Conservation (phyloP, 2,888 invertebrate genomes). For the Disparrhopalites patrizii region DNA sequence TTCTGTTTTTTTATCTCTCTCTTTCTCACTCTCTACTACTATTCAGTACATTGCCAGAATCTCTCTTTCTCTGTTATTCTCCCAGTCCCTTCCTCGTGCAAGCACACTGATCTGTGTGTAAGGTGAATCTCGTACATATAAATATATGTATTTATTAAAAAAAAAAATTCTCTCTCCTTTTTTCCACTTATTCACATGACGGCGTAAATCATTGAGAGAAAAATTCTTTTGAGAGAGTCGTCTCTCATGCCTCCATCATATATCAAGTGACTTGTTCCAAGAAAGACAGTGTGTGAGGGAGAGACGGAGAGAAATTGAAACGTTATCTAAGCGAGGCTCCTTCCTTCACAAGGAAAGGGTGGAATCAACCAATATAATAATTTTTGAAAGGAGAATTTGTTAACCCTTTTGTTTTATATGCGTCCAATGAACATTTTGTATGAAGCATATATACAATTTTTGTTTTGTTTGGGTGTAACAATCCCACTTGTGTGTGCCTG, state of each 20-base stretch:
- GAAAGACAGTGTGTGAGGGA: too few species aligned
- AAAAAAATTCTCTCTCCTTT: too few species aligned
- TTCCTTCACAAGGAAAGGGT: background rate
- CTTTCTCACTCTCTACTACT: background rate
- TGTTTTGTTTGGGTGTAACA: too few species aligned
- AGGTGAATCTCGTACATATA: too few species aligned
- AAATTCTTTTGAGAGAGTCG: background rate
- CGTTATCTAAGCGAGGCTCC: background rate
- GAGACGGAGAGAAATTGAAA: background rate
- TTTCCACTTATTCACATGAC: slow-evolving; percentile 17
- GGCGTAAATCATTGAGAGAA: slow-evolving; percentile 7
- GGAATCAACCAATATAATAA: too few species aligned
- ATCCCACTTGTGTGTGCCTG: background rate
- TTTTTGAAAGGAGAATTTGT: too few species aligned
- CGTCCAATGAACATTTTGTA: background rate
- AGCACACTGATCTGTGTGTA: background rate
- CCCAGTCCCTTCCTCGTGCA: background rate
- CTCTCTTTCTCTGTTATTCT: background rate
- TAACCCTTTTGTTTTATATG: background rate
- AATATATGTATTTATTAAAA: too few species aligned
- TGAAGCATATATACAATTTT: background rate
- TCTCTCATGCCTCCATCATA: background rate
- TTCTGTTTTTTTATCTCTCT: background rate
- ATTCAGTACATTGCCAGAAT: background rate
- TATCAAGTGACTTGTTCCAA: background rate